Evolutionary conservation across 2,113 vertebrate species (phyloP), one percentile per base, ranked within the genome.

Genomic region (Sebastes schlegelii): DNA sequence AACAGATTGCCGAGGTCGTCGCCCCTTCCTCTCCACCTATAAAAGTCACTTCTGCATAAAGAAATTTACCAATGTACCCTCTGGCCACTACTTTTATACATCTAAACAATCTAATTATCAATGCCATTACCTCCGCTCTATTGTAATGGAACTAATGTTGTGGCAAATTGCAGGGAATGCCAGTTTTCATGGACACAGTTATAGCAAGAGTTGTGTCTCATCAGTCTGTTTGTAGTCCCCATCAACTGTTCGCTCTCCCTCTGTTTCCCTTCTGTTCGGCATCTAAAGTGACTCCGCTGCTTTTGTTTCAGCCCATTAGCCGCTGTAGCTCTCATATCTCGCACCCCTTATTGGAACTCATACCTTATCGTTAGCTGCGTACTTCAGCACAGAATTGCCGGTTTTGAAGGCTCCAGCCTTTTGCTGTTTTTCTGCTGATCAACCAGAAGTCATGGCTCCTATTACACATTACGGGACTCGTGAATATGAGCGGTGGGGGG

Each of bases 101-200:
- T 88, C 91, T 71, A 86, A 91, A 90, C 76, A 88, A 83, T 91
- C 82, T 83, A 92, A 93, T 93, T 91, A 93, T 84, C 82, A 74
- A 52, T 80, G 83, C 74, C 82, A 90, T 92, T 91, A 91, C 73
- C 60, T 72, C 82, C 71, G 66, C 75, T 91, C 82, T 86, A 42
- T 89, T 78, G 76, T 86, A 86, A 92, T 88, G 85, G 86, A 84
- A 45, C 87, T 92, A 93, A 93, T 93, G 90, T 91, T 91, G 87
- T 93, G 89, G 66, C 74, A 93, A 91, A 91, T 90, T 92, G 88
- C 78, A 17, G 71, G n/a, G 73, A 87, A 87, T 78, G 81, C 79
- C 48, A 79, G 64, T 79, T 88, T 88, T 91, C 83, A 77, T 80
- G 67, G 72, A 87, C 79, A 76, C 67, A 23, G 75, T 82, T 88